A percentile compares a stretch with the other conserved stretches of the same genome.
Evolutionary conservation across 2,797 vertebrate genomes (phyloP).

Genomic region (Sebastes hopkinsi): DNA sequence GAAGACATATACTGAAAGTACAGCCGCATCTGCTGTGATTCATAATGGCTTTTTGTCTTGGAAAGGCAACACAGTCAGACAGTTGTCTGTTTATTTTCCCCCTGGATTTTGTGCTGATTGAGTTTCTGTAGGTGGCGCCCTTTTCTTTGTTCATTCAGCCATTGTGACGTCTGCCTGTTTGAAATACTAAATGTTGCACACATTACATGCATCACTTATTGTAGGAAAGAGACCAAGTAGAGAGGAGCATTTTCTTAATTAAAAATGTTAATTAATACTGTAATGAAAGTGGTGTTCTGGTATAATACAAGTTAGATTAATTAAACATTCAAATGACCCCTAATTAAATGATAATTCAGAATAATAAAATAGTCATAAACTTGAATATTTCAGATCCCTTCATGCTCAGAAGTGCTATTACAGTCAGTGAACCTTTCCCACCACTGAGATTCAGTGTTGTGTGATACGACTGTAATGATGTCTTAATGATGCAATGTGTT

Average conservation of each 20-base stretch:
- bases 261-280: background rate
- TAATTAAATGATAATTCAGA: background rate
- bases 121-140: background rate
- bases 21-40: background rate
- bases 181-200: background rate
- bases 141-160: background rate
- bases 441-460: background rate
- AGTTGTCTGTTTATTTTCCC: background rate
- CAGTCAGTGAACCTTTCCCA: background rate
- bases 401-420: background rate
- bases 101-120: background rate
- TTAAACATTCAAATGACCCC: background rate
- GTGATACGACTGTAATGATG: slow-evolving; percentile 38
- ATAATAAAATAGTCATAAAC: too few species aligned
- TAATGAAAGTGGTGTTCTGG: background rate
- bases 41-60: background rate
- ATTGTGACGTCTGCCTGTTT: background rate
- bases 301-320: background rate
- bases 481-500: slow-evolving; percentile 57
- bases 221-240: background rate
- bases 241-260: background rate
- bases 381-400: background rate
- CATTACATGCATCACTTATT: background rate
- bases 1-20: too few species aligned
- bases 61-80: background rate